A percentile compares a stretch with the other conserved stretches of the same genome.
phyloP scores from a whole-genome alignment of 2,797 vertebrate species.

The Urocyon cinereoargenteus region DNA sequence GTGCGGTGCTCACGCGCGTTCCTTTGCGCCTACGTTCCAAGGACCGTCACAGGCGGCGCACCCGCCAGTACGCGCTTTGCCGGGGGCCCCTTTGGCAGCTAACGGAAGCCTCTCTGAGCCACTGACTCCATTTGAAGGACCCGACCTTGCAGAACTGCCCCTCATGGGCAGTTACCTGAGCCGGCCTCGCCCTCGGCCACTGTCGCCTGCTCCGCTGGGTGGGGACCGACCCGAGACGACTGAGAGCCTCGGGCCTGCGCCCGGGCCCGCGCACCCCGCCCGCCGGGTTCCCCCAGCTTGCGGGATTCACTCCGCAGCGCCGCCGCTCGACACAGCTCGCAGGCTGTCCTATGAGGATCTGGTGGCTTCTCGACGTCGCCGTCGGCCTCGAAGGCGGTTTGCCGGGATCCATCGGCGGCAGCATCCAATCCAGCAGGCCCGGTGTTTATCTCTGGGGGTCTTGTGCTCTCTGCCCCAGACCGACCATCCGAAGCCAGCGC shows the following conservation, averaged over 20 bases:
- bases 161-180: conserved; percentile 90
- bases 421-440: conserved; percentile 90
- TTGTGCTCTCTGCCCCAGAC: conserved; percentile 88
- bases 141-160: conserved; percentile 50
- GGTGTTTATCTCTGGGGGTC: conserved; percentile 84
- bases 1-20: conserved; percentile 41
- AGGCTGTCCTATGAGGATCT: conserved; percentile 31
- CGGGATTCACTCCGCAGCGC: rapidly evolving
- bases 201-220: neutral
- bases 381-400: conserved; percentile 66
- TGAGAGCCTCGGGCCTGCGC: neutral
- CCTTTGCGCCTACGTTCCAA: conserved; percentile 73
- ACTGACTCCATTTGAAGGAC: neutral
- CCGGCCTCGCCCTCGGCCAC: conserved; percentile 65
- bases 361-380: conserved; percentile 8
- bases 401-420: conserved; percentile 88
- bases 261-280: rapidly evolving
- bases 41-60: conserved; percentile 53
- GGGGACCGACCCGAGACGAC: conserved; percentile 81
- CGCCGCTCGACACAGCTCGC: neutral
- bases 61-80: neutral
- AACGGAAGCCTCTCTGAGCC: conserved; percentile 65
- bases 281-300: rapidly evolving
- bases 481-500: conserved; percentile 86
- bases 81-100: neutral